Conservation (phyloP, 2,113 vertebrate species). For the Scolopax mira region DNA sequence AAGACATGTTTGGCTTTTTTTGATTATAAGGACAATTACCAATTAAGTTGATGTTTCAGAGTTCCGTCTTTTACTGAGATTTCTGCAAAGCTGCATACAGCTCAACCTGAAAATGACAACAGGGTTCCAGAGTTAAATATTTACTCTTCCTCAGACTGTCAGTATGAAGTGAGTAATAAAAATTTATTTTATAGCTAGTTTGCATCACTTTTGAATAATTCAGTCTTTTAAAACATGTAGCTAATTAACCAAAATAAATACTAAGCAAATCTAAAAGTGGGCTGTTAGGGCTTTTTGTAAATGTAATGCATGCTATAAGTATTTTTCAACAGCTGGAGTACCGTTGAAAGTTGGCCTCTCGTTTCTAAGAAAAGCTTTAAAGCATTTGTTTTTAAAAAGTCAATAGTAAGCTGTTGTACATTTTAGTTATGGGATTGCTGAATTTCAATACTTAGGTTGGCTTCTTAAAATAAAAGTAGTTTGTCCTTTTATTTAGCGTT, state of each 20-base stretch:
- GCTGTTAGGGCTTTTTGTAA: neutral
- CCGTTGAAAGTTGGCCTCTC: neutral
- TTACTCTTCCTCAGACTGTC: constrained; percentile 90
- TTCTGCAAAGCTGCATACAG: constrained; percentile 88
- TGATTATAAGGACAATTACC: neutral
- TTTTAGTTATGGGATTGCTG: neutral
- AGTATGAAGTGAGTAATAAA: constrained; percentile 86
- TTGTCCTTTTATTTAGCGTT: neutral
- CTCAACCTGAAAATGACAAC: constrained; percentile 80
- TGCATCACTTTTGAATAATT: neutral
- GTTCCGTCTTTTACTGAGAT: constrained; percentile 85
- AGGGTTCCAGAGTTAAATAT: constrained; percentile 81
- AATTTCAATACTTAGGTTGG: neutral
- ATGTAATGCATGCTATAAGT: neutral
- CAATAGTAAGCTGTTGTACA: neutral
- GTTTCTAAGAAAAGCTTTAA: neutral
- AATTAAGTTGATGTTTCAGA: constrained; percentile 64
- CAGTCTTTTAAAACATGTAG: neutral
- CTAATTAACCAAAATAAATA: neutral
- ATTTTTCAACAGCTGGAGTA: neutral
- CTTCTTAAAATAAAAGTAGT: neutral
- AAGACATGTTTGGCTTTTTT: neutral
- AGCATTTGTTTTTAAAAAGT: neutral
- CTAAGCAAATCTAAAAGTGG: neutral
- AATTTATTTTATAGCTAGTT: neutral